Conservation (phyloP, 2,113 vertebrate genomes). For the Ahaetulla prasina region DNA sequence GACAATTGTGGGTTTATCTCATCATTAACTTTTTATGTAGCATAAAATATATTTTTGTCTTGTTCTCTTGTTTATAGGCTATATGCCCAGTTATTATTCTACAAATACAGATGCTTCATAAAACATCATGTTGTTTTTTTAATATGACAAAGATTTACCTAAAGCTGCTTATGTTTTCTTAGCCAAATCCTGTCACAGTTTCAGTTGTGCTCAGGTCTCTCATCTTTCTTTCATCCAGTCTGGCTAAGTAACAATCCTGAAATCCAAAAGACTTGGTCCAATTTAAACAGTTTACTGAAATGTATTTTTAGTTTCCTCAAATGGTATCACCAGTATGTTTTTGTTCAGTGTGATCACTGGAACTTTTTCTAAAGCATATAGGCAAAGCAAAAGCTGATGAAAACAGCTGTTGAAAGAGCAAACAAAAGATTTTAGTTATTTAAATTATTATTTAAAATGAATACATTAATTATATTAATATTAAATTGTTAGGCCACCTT, state of each 20-base stretch:
- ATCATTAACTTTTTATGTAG: background rate
- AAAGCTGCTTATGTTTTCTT: background rate
- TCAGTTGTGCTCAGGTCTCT: slow-evolving; percentile 20
- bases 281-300: slow-evolving; percentile 35
- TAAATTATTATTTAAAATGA: background rate
- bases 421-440: slow-evolving; percentile 9
- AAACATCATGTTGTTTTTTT: background rate
- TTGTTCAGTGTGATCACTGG: slow-evolving; percentile 28
- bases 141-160: slow-evolving; percentile 19
- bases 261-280: slow-evolving; percentile 14
- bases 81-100: background rate
- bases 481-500: background rate
- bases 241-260: slow-evolving; percentile 23
- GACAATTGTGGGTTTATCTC: background rate
- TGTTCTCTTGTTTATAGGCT: background rate
- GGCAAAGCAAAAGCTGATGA: slow-evolving; percentile 44
- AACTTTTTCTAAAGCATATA: slow-evolving; percentile 33
- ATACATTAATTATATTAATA: background rate
- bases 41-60: background rate
- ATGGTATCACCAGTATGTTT: slow-evolving; percentile 9
- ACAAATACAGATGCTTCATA: background rate
- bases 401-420: slow-evolving; percentile 32
- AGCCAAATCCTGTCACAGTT: slow-evolving; percentile 18
- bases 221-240: background rate
- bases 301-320: slow-evolving; percentile 34